These are phyloP conservation scores for Teleiodes luculella DNA, from an alignment of 2,888 invertebrate genomes.

Conservation along the genomic window DNA sequence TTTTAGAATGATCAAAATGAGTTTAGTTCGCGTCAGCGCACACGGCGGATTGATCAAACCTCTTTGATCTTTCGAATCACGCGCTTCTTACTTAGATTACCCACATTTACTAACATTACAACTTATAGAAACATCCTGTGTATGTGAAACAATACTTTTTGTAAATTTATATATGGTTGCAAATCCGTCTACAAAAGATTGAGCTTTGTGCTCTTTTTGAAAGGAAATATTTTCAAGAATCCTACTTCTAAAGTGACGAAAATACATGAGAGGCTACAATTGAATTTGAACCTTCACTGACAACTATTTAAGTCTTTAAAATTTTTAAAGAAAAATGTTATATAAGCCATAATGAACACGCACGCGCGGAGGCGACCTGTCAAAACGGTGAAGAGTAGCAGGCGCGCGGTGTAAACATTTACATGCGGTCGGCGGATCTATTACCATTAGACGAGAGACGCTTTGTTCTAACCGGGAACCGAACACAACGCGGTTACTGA, in stretches of 20 bases:
- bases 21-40: slow-evolving; percentile 23
- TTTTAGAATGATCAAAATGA: slow-evolving; percentile 52
- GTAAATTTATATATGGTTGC: not conserved
- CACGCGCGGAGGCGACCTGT: slow-evolving; percentile 49
- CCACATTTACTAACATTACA: slow-evolving; percentile 47
- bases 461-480: slow-evolving; percentile 12
- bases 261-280: not conserved
- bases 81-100: slow-evolving; percentile 73
- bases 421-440: slow-evolving; percentile 39
- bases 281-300: not conserved
- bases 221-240: not conserved
- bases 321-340: not conserved
- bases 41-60: slow-evolving; percentile 62
- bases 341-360: not conserved
- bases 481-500: not conserved
- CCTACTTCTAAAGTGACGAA: not conserved
- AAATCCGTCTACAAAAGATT: not conserved
- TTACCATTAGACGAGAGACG: slow-evolving; percentile 10
- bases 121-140: slow-evolving; percentile 27
- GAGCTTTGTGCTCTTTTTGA: not conserved
- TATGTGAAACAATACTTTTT: slow-evolving; percentile 17
- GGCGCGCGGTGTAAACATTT: slow-evolving; percentile 64
- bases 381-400: slow-evolving; percentile 71
- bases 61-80: slow-evolving; percentile 70
- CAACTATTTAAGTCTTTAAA: not conserved